Conservation (phyloP, 2,888 invertebrate species). For the Gymnosoma rotundatum region DNA sequence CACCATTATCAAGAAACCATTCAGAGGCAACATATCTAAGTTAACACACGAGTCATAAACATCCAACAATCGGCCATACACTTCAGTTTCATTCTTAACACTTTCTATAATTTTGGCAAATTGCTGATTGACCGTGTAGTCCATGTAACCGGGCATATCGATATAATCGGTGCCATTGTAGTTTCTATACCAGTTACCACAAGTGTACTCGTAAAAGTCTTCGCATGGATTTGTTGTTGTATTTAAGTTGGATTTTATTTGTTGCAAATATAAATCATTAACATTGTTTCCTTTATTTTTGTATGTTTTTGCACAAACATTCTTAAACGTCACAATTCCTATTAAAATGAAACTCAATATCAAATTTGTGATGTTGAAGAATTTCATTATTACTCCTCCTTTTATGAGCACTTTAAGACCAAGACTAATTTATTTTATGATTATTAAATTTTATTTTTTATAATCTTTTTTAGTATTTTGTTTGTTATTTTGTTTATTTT, state of each 20-base stretch:
- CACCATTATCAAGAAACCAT: conserved; percentile 72
- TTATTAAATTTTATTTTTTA: conserved; percentile 25
- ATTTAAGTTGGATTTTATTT: conserved; percentile 74
- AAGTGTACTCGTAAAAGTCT: conserved; percentile 76
- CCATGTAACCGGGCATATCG: conserved; percentile 78
- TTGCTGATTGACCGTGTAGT: conserved; percentile 75
- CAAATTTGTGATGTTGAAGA: conserved; percentile 22
- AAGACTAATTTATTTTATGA: conserved; percentile 61
- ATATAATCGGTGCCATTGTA: conserved; percentile 73
- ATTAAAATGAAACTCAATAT: conserved; percentile 29
- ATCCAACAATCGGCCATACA: conserved; percentile 71
- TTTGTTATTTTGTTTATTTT: neutral
- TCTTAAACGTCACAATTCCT: conserved; percentile 8
- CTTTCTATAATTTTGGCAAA: conserved; percentile 68
- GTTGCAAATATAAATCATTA: conserved; percentile 71
- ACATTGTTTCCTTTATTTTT: conserved; percentile 17
- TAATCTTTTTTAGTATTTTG: neutral
- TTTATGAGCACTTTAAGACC: conserved; percentile 46
- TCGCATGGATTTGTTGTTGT: conserved; percentile 74
- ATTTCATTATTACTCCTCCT: conserved; percentile 56
- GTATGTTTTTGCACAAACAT: neutral
- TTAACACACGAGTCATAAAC: conserved; percentile 74
- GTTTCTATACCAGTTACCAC: conserved; percentile 76
- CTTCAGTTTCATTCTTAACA: conserved; percentile 25
- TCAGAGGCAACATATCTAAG: conserved; percentile 72